Percentiles rank a stretch among this genome's conserved stretches.
Conservation (phyloP, 2,113 vertebrate species). For the Sylvicapra grimmia region DNA sequence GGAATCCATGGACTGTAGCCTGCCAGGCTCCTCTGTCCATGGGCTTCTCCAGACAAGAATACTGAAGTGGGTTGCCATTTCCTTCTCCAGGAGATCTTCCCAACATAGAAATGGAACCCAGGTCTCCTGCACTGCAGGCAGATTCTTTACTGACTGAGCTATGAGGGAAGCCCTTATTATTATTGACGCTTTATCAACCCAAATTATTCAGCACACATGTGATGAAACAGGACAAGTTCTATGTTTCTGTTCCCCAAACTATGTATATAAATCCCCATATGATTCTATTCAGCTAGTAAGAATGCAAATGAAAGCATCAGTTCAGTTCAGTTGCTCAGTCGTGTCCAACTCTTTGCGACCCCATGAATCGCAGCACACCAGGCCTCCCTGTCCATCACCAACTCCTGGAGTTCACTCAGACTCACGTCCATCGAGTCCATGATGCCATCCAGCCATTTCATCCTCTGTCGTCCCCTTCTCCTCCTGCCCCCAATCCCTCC, state of each 20-base stretch:
- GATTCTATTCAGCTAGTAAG: neutral
- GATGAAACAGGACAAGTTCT: neutral
- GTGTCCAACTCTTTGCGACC: fast-evolving
- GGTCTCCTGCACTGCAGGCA: neutral
- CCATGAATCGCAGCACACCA: no score
- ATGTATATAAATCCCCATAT: neutral
- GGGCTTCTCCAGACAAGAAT: neutral
- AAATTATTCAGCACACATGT: neutral
- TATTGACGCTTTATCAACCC: neutral
- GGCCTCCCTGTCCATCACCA: no score
- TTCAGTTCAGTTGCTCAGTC: no score
- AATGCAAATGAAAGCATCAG: conserved; percentile 33
- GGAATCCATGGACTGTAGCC: neutral
- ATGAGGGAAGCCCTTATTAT: neutral
- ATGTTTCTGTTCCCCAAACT: neutral
- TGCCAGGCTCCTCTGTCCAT: neutral
- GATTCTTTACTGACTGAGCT: neutral
- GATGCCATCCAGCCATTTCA: no score
- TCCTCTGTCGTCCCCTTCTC: no score
- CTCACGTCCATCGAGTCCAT: no score
- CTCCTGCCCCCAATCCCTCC: no score
- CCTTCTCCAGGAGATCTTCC: no score
- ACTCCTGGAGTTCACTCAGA: no score
- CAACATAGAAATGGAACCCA: fast-evolving
- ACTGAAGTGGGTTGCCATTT: neutral